A percentile compares a stretch with the other conserved stretches of the same genome.
These are phyloP conservation scores for Paracentrotus lividus DNA, from an alignment of 53 echinoderm and acorn worm species.

Conservation along the genomic window DNA sequence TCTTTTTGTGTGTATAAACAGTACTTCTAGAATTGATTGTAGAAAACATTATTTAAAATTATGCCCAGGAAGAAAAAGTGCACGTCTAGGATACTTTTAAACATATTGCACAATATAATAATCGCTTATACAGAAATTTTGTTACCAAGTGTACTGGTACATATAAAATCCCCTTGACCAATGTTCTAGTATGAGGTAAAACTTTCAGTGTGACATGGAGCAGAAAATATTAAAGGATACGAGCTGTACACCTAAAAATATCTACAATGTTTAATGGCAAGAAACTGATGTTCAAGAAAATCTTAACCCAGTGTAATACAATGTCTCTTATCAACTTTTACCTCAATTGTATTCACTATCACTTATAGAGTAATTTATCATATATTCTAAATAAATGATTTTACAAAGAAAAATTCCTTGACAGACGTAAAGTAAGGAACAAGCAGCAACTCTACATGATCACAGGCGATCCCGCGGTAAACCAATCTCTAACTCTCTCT, in stretches of 20 bases:
- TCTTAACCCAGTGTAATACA: background rate
- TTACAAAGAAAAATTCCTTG: background rate
- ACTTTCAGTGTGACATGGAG: background rate
- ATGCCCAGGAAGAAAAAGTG: background rate
- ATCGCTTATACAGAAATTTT: background rate
- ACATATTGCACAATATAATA: background rate
- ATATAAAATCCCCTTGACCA: background rate
- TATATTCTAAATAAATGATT: background rate
- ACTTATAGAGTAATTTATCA: background rate
- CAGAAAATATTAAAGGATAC: background rate
- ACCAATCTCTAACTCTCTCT: conserved; percentile 93
- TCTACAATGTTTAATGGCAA: background rate
- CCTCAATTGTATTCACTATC: background rate
- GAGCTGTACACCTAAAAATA: background rate
- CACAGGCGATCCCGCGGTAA: conserved; percentile 69
- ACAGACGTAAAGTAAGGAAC: background rate
- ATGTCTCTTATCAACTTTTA: background rate
- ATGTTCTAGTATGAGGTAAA: no score
- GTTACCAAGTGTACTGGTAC: background rate
- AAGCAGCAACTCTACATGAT: conserved; percentile 51
- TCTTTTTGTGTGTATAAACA: no score
- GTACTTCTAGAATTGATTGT: background rate
- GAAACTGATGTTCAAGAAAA: background rate
- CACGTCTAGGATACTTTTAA: background rate
- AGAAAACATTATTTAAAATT: background rate